phyloP scores from a whole-genome alignment of 2,797 vertebrate species.

The Rhinophrynus dorsalis region DNA sequence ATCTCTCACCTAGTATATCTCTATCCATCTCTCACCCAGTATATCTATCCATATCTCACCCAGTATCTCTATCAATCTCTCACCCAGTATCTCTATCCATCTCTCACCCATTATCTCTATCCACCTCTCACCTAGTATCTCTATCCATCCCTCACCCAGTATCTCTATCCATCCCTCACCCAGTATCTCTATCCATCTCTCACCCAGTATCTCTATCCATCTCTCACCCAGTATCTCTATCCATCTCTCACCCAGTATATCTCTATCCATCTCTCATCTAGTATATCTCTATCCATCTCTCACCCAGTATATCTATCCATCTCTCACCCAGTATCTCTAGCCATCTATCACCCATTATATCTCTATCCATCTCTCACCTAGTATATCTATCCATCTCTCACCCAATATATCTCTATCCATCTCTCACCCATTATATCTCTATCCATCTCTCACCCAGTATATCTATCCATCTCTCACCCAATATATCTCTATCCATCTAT shows the following conservation, averaged over 20 bases:
- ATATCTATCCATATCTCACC: not conserved
- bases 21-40: no score
- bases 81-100: not conserved
- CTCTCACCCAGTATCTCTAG: not conserved
- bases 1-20: not conserved
- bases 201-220: not conserved
- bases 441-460: not conserved
- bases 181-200: not conserved
- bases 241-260: not conserved
- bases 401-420: no score
- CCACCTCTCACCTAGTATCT: not conserved
- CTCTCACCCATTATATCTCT: not conserved
- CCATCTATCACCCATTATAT: not conserved
- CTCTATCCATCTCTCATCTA: not conserved
- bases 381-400: not conserved
- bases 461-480: no score
- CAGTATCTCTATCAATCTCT: no score
- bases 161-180: not conserved
- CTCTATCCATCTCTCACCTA: not conserved
- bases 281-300: no score
- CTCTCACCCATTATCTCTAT: not conserved
- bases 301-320: no score
- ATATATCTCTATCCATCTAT: not conserved
- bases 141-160: not conserved
- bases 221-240: not conserved